These are phyloP conservation scores for Oscheius onirici DNA, from an alignment of 2,888 invertebrate species.

Conservation along the genomic window DNA sequence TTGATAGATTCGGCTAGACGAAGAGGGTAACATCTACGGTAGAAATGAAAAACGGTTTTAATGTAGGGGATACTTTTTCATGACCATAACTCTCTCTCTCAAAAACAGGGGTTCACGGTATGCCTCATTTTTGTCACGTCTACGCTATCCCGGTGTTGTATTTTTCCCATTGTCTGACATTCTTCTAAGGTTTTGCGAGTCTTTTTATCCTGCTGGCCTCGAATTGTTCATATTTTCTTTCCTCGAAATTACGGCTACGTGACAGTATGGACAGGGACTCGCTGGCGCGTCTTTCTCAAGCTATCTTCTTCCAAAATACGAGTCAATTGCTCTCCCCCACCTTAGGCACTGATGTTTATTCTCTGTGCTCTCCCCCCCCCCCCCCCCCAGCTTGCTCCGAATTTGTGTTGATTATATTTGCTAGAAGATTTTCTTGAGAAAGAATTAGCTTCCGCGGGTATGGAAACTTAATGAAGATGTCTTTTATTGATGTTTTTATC, in stretches of 20 bases:
- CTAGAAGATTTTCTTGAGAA: slow-evolving; percentile 40
- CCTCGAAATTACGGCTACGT: slow-evolving; percentile 29
- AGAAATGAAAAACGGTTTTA: slow-evolving; percentile 26
- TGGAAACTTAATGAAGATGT: slow-evolving; percentile 55
- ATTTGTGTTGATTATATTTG: neutral
- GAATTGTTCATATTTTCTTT: slow-evolving; percentile 28
- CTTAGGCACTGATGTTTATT: slow-evolving; percentile 27
- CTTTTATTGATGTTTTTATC: slow-evolving; percentile 24
- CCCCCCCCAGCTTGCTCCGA: neutral
- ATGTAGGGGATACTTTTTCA: slow-evolving; percentile 25
- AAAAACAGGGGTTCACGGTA: slow-evolving; percentile 6
- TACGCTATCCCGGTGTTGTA: slow-evolving; percentile 12
- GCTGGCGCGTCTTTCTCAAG: slow-evolving; percentile 51
- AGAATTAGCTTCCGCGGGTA: slow-evolving; percentile 56
- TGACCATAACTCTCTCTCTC: slow-evolving; percentile 13
- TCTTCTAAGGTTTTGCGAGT: slow-evolving; percentile 30
- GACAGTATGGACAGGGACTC: neutral
- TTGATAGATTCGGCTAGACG: slow-evolving; percentile 2
- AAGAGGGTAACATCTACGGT: slow-evolving; percentile 32
- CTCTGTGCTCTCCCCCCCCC: slow-evolving; percentile 6
- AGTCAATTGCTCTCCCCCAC: slow-evolving; percentile 10
- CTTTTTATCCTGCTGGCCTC: neutral
- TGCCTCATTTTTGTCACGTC: slow-evolving; percentile 17
- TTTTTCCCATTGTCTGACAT: slow-evolving; percentile 9
- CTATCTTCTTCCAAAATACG: slow-evolving; percentile 29